These are phyloP conservation scores for Trichonephila clavipes DNA, from an alignment of 1,140 invertebrate species.

Conservation along the genomic window DNA sequence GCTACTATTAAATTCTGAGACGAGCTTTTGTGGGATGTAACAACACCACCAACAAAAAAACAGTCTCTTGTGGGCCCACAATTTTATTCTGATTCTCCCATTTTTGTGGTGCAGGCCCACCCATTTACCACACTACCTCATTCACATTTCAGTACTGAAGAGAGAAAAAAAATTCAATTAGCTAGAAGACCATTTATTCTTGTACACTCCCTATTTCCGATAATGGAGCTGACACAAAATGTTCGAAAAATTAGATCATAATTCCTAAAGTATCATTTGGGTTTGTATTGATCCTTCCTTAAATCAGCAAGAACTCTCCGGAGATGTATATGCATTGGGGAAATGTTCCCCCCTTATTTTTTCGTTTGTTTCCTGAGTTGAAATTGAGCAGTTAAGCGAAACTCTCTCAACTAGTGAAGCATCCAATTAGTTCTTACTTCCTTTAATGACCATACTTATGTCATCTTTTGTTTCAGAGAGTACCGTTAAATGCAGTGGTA, in stretches of 20 bases:
- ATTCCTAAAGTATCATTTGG: constrained; percentile 48
- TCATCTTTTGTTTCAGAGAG: not conserved
- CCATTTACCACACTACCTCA: not conserved
- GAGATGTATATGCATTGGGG: not conserved
- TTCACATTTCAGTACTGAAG: constrained; percentile 7
- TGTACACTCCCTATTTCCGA: constrained; percentile 44
- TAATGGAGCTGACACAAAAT: constrained; percentile 63
- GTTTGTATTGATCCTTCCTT: constrained; percentile 41
- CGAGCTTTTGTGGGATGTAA: not conserved
- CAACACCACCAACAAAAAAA: not conserved
- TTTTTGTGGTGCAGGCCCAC: not conserved
- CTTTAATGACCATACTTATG: constrained; percentile 24
- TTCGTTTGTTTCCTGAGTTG: not conserved
- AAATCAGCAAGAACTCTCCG: constrained; percentile 9
- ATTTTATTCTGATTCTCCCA: not conserved
- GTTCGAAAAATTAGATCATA: constrained; percentile 57
- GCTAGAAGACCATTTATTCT: constrained; percentile 41
- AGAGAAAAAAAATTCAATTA: constrained; percentile 58
- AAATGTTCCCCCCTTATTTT: not conserved
- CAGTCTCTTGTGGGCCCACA: not conserved
- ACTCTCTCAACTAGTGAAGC: constrained; percentile 1
- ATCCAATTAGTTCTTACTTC: constrained; percentile 43
- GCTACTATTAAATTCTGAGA: not conserved
- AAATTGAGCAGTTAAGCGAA: constrained; percentile 32
- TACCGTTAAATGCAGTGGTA: constrained; percentile 21